Evolutionary conservation across 2,797 vertebrate species (phyloP).

Genomic region (Setipinna tenuifilis): DNA sequence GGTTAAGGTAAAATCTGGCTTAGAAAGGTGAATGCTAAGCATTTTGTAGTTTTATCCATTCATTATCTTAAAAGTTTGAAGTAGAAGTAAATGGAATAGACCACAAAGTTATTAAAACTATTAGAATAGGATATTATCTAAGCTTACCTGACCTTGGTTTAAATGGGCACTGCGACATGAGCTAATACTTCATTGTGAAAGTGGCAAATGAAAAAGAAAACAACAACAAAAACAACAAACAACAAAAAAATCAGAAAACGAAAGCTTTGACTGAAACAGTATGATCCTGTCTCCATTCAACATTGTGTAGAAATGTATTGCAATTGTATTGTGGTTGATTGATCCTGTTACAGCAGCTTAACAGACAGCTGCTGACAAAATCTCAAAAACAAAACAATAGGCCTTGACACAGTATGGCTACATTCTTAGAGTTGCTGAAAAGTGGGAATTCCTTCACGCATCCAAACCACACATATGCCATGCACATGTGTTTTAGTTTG

Average conservation of each 20-base stretch:
- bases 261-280: too few species aligned
- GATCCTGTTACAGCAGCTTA: conserved; percentile 22
- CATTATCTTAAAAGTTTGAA: background rate
- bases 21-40: background rate
- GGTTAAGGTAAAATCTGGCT: background rate
- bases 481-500: background rate
- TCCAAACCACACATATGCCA: conserved; percentile 72
- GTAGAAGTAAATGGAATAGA: background rate
- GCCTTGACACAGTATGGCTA: background rate
- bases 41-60: background rate
- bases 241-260: too few species aligned
- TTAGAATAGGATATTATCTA: background rate
- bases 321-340: background rate
- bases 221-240: too few species aligned
- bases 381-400: conserved; percentile 10
- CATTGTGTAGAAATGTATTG: background rate
- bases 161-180: too few species aligned
- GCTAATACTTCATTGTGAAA: background rate
- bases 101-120: background rate
- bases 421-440: conserved; percentile 42
- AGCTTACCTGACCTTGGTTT: background rate
- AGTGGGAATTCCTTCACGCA: conserved; percentile 77
- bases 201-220: background rate
- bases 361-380: conserved; percentile 8
- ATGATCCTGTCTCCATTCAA: background rate